Percentiles rank a stretch among this genome's conserved stretches.
phyloP scores from a whole-genome alignment of 2,797 vertebrate species.

The Cuculus canorus region DNA sequence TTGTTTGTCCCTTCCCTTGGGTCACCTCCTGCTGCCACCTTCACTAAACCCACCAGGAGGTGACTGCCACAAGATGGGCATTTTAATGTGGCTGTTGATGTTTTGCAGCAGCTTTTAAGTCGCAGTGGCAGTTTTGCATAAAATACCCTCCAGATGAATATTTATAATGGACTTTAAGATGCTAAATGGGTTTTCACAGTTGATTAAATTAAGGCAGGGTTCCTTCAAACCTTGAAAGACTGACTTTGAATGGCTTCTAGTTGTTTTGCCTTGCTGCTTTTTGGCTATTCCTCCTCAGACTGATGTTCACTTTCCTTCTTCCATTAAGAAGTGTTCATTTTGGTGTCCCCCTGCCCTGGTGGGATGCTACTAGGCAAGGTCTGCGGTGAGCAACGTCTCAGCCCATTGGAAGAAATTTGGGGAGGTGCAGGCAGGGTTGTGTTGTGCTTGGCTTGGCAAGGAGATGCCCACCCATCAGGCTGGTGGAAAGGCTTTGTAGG shows the following conservation, averaged over 20 bases:
- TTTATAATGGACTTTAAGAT: conserved; percentile 10
- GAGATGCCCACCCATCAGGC: no score
- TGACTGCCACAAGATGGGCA: not conserved
- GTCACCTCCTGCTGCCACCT: not conserved
- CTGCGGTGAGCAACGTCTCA: not conserved
- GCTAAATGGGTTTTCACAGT: conserved; percentile 22
- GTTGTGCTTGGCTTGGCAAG: not conserved
- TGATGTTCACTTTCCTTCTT: not conserved
- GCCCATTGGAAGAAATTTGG: not conserved
- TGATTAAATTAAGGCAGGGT: not conserved
- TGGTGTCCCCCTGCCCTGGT: not conserved
- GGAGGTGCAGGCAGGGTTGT: not conserved
- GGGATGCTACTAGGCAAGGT: not conserved
- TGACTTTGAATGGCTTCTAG: not conserved
- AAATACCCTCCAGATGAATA: conserved; percentile 28
- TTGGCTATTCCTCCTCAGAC: not conserved
- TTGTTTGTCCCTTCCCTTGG: not conserved
- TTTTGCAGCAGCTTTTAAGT: not conserved
- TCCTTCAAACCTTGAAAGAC: conserved; percentile 4
- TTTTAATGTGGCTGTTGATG: not conserved
- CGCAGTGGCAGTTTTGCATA: not conserved
- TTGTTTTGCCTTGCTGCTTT: not conserved
- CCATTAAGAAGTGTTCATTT: not conserved
- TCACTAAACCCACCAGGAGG: rapidly evolving
- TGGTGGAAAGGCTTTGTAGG: not conserved